Percentiles rank a stretch among this genome's conserved stretches.
Evolutionary conservation across 2,888 invertebrate species (phyloP).

Genomic region (Pecten maximus): DNA sequence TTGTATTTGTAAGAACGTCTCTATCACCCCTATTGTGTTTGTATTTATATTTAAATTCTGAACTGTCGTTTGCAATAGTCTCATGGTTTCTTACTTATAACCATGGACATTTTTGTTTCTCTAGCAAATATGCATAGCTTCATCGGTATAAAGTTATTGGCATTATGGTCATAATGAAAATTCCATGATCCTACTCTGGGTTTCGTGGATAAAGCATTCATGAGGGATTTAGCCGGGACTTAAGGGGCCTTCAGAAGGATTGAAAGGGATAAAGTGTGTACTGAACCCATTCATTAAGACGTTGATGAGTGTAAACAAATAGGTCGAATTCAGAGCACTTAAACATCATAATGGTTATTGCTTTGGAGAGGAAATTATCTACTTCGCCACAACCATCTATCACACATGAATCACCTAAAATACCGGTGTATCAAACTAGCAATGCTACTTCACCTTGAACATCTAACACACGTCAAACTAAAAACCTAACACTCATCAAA

Average conservation of each 20-base stretch:
- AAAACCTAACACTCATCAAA: too few species aligned
- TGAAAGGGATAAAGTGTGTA: not conserved
- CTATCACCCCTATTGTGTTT: too few species aligned
- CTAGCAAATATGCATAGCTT: constrained; percentile 14
- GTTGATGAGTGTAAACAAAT: not conserved
- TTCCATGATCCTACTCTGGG: not conserved
- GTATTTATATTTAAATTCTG: too few species aligned
- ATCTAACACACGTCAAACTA: too few species aligned
- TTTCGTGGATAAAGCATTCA: not conserved
- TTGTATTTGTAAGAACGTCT: too few species aligned
- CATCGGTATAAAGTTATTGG: not conserved
- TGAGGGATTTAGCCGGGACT: not conserved
- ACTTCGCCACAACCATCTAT: too few species aligned
- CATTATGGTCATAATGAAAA: not conserved
- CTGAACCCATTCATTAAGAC: not conserved
- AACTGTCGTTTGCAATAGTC: not conserved
- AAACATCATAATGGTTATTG: not conserved
- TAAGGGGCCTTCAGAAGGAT: not conserved
- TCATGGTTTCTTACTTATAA: not conserved
- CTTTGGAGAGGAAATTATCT: not conserved
- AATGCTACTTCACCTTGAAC: too few species aligned
- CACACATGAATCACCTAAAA: too few species aligned
- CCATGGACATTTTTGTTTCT: not conserved
- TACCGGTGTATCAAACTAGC: too few species aligned
- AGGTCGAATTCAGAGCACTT: not conserved